Evolutionary conservation across 2,888 invertebrate species (phyloP).

Genomic region (Oscheius myriophilus): DNA sequence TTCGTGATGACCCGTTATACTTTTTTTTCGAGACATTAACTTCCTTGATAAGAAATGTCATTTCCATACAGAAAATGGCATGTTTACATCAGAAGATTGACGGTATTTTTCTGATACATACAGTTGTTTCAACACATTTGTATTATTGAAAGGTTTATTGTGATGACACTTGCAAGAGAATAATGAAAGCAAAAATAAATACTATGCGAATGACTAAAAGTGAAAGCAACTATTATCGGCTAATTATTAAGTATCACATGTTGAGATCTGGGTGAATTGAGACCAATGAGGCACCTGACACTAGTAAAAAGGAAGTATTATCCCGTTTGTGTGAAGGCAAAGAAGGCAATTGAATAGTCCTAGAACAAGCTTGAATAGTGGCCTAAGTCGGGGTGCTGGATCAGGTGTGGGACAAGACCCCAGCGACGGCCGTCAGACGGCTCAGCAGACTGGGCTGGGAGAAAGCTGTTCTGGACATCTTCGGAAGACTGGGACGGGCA

Average conservation of each 20-base stretch:
- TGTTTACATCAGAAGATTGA: too few species aligned
- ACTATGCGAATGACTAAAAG: background rate
- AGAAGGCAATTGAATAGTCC: constrained; percentile 19
- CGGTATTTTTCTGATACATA: too few species aligned
- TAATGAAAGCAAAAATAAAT: constrained; percentile 14
- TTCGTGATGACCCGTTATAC: too few species aligned
- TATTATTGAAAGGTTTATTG: too few species aligned
- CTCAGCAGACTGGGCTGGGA: constrained; percentile 8
- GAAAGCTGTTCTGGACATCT: constrained; percentile 6
- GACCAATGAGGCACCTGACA: constrained; percentile 17
- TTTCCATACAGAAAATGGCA: too few species aligned
- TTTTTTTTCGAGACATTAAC: too few species aligned
- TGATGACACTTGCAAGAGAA: too few species aligned
- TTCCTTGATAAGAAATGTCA: too few species aligned
- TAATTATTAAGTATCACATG: constrained; percentile 19
- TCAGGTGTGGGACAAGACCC: background rate
- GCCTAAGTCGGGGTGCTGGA: constrained; percentile 4
- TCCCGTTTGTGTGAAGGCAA: constrained; percentile 6
- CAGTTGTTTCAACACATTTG: too few species aligned
- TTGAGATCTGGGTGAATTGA: constrained; percentile 17
- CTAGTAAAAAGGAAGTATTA: too few species aligned
- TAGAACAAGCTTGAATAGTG: constrained; percentile 13
- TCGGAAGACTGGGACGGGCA: background rate
- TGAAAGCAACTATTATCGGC: too few species aligned
- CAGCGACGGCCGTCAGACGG: background rate